A percentile compares a stretch with the other conserved stretches of the same genome.
Evolutionary conservation across 1,140 invertebrate genomes (phyloP).

Genomic region (Charaxes varanes): DNA sequence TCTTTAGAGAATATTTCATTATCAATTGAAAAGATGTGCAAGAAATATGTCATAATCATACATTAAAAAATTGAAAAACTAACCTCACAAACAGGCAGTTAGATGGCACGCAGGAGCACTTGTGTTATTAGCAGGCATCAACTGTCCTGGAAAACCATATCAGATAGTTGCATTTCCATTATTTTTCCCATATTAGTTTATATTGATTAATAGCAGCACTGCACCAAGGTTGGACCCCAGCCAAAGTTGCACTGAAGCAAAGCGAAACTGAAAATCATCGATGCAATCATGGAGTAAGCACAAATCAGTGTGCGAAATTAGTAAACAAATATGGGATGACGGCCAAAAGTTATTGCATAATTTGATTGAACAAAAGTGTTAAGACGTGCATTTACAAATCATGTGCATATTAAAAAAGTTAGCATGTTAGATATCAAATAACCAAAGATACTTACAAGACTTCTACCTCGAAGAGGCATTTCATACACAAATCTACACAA

Average conservation of each 20-base stretch:
- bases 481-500: conserved; percentile 37
- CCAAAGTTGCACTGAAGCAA: conserved; percentile 58
- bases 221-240: conserved; percentile 58
- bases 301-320: conserved; percentile 20
- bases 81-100: conserved; percentile 70
- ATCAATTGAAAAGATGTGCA: no score
- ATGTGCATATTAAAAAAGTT: conserved; percentile 25
- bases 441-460: conserved; percentile 52
- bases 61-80: conserved; percentile 32
- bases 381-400: conserved; percentile 30
- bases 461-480: conserved; percentile 62
- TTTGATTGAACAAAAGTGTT: conserved; percentile 20
- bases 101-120: conserved; percentile 65
- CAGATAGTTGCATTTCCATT: conserved; percentile 42
- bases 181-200: conserved; percentile 37
- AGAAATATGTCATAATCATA: not conserved
- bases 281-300: conserved; percentile 29
- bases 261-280: conserved; percentile 59
- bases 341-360: conserved; percentile 31
- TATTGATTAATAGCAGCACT: conserved; percentile 41
- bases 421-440: conserved; percentile 29
- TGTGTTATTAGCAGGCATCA: conserved; percentile 62
- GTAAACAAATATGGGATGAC: conserved; percentile 32
- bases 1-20: no score
- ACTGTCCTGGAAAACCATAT: conserved; percentile 62